phyloP scores from a whole-genome alignment of 2,113 vertebrate species.

The Corythoichthys intestinalis region DNA sequence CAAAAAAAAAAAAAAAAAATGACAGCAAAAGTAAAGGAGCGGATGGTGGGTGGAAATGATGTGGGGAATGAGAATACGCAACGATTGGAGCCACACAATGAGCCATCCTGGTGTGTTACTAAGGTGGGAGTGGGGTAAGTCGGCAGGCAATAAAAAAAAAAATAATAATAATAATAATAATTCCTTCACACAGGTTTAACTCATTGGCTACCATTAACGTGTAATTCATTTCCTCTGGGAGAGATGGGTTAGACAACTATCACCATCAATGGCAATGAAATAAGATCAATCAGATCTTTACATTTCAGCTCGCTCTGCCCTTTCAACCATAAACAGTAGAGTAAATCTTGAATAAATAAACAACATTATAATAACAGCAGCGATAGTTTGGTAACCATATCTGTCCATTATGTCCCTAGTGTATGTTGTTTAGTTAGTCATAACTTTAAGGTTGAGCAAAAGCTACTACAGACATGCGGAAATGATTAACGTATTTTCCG shows the following conservation, averaged over 20 bases:
- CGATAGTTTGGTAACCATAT: background rate
- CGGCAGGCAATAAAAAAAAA: background rate
- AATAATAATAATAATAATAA: conserved; percentile 2
- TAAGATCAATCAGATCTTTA: background rate
- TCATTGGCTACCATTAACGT: too few relatives aligned
- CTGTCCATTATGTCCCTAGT: background rate
- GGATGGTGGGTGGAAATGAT: conserved; percentile 60
- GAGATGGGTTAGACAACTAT: too few relatives aligned
- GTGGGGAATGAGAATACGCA: conserved; percentile 53
- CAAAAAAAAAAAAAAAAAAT: conserved; percentile 37
- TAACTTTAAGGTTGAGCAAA: background rate
- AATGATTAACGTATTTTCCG: background rate
- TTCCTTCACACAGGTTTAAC: conserved; percentile 43
- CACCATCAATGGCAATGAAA: too few relatives aligned
- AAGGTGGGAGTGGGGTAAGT: background rate
- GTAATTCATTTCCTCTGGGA: too few relatives aligned
- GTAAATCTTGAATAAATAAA: background rate
- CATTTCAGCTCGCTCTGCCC: conserved; percentile 7
- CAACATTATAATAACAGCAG: background rate
- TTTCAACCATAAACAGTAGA: background rate
- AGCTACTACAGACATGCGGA: background rate
- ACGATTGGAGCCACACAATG: conserved; percentile 59
- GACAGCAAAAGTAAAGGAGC: conserved; percentile 62
- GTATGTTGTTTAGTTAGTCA: background rate
- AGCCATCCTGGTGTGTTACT: conserved; percentile 30